A percentile compares a stretch with the other conserved stretches of the same genome.
phyloP scores from a whole-genome alignment of 2,113 vertebrate species.

The Mormyrus iriodes region DNA sequence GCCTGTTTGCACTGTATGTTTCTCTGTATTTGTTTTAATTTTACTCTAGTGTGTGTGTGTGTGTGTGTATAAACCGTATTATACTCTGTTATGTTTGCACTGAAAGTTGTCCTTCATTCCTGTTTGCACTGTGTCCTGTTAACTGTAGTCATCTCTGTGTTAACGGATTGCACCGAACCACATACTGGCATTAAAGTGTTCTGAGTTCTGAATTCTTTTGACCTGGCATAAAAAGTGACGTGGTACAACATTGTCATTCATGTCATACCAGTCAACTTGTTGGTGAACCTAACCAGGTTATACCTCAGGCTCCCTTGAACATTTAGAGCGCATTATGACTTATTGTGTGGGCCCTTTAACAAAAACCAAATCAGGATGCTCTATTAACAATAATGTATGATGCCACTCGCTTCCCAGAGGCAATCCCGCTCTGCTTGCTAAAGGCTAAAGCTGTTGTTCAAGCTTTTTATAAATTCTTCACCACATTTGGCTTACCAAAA shows the following conservation, averaged over 20 bases:
- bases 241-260: not conserved
- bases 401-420: not conserved
- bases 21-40: no score
- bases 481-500: not conserved
- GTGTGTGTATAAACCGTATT: no score
- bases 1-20: no score
- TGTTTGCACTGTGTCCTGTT: no score
- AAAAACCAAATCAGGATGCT: not conserved
- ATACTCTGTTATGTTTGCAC: no score
- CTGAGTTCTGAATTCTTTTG: no score
- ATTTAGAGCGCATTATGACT: not conserved
- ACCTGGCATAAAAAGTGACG: not conserved
- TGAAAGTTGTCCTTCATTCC: no score
- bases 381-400: not conserved
- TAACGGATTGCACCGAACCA: no score
- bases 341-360: not conserved
- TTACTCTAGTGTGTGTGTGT: no score
- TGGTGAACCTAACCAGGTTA: not conserved
- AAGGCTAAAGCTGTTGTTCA: not conserved
- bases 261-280: not conserved
- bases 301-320: not conserved
- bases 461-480: not conserved
- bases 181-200: no score
- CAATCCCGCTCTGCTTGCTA: not conserved
- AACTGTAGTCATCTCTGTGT: no score